These are phyloP conservation scores for Tenthredo amoena DNA, from an alignment of 2,888 invertebrate genomes.

Conservation along the genomic window DNA sequence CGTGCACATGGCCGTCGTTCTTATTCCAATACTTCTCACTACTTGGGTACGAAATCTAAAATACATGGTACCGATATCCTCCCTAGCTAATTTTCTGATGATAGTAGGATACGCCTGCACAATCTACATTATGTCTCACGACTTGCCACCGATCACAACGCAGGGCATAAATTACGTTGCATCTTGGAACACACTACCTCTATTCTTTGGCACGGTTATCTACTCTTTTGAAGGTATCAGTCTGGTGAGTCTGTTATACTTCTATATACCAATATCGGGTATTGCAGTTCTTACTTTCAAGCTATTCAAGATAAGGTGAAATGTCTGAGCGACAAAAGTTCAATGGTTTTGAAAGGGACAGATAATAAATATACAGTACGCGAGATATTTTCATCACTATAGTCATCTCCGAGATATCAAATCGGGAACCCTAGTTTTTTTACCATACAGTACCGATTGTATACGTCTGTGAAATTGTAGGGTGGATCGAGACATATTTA, in stretches of 20 bases:
- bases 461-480: not conserved
- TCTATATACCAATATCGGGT: not conserved
- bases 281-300: not conserved
- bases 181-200: slow-evolving; percentile 84
- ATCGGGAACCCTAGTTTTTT: not conserved
- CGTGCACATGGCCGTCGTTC: slow-evolving; percentile 86
- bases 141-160: slow-evolving; percentile 83
- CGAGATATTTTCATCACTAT: not conserved
- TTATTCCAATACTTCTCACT: slow-evolving; percentile 86
- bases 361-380: not conserved
- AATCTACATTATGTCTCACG: slow-evolving; percentile 87
- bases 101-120: slow-evolving; percentile 87
- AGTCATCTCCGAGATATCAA: not conserved
- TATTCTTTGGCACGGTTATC: slow-evolving; percentile 97
- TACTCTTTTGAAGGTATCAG: slow-evolving; percentile 99
- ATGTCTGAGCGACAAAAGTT: not conserved
- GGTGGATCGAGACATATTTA: not conserved
- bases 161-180: slow-evolving; percentile 81
- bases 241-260: slow-evolving; percentile 81
- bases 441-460: not conserved
- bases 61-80: slow-evolving; percentile 88
- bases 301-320: not conserved
- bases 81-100: slow-evolving; percentile 89
- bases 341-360: not conserved
- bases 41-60: slow-evolving; percentile 89